Evolutionary conservation across 2,797 vertebrate genomes (phyloP).

Genomic region (Myiothlypis coronata): DNA sequence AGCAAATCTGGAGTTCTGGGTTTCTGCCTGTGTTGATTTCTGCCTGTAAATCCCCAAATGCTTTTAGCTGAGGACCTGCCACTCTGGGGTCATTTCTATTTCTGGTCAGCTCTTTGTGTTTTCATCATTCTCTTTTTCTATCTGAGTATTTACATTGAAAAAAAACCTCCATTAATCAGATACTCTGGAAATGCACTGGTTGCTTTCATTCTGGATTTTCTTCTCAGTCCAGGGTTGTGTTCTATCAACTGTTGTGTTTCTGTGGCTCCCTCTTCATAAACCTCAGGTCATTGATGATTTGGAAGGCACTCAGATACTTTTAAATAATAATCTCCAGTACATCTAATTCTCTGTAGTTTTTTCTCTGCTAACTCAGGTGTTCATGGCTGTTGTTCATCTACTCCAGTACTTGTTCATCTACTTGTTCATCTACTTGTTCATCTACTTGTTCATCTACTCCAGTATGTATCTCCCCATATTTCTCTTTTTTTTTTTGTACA

Average conservation of each 20-base stretch:
- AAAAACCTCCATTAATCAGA: neutral
- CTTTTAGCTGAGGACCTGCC: neutral
- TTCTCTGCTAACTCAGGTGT: neutral
- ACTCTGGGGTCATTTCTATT: neutral
- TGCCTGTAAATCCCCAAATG: neutral
- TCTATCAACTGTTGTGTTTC: neutral
- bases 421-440: no score
- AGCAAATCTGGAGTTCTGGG: neutral
- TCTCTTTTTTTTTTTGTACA: neutral
- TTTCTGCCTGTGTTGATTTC: neutral
- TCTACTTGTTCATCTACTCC: neutral
- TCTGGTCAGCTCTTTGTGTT: neutral
- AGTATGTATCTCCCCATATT: neutral
- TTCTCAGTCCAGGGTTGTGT: neutral
- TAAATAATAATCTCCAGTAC: neutral
- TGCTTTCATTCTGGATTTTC: neutral
- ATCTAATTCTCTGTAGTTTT: neutral
- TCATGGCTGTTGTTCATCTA: conserved; percentile 2
- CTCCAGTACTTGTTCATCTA: neutral
- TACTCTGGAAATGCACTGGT: rapidly evolving
- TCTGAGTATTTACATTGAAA: neutral
- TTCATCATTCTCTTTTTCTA: neutral
- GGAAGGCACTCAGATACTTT: neutral
- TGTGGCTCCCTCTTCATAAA: neutral
- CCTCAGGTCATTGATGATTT: neutral